Evolutionary conservation across 2,113 vertebrate genomes (phyloP), one percentile per base, ranked within the genome.

Genomic region (Hiodon alosoides): DNA sequence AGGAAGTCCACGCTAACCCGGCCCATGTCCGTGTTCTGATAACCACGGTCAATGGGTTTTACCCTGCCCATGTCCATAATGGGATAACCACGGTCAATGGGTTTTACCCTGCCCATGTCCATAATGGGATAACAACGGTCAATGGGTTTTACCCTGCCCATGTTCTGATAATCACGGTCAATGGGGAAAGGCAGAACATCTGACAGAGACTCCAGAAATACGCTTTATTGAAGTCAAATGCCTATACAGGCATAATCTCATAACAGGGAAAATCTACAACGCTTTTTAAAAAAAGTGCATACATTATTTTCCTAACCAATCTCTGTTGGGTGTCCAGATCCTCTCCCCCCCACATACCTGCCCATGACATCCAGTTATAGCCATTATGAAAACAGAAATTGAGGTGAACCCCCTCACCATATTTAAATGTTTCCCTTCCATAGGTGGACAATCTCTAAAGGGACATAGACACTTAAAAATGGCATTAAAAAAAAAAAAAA

Each of bases 191-290:
- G 76, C 7, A 78, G 52, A 48, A 77, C 64, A 76, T 66, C 69
- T 76, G 75, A 78, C 73, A 81, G 81, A 76, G 70, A 59, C 72
- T 88, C 80, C 67, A 78, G 87, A 87, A 88, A 91, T 91, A 91
- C 90, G 74, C 89, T 95, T 96, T 95, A 95, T 94, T 95, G 84
- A 88, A 88, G 84, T 90, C 90, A 88, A 91, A 92, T 88, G 83
- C 84, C 70, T 77, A n/a, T 67, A 80, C 77, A 88, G 81, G 80
- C 74, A 85, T 75, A 85, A 67, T 86, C 84, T 87, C 85, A 88
- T 83, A 85, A 85, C 88, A 76, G 79, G 83, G 84, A 67, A 74
- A 85, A 85, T 90, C 88, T 85, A 89, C 83, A 89, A 88, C 79
- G 79, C 72, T 79, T 77, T 79, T 81, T 84, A 76, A 76, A 79